Base-by-base conservation (phyloP, 2,797 vertebrate genomes). In the Gadopsis bispinosus region DNA sequence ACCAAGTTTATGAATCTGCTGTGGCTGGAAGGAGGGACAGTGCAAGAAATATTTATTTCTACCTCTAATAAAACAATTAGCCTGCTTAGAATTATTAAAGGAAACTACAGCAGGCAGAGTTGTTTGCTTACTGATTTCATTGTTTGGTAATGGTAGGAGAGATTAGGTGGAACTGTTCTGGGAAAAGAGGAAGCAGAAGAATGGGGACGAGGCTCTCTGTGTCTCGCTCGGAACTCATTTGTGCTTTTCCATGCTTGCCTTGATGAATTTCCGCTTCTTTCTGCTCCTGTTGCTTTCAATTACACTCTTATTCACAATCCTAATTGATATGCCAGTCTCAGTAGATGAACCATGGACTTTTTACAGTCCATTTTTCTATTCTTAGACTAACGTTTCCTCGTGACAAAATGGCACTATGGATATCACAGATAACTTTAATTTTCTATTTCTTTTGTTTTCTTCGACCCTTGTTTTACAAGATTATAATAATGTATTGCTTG, bases 211-310 rank as follows among this genome's bases (percentile, higher is more conserved):
- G 84, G 80, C 87, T 85, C 87, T 75, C 81, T 56, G 76, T 73
- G 86, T 92, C 88, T 92, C 71, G 74, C 90, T 90, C 77, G 64
- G 88, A 93, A 88, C 94, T 95, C 94, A 94, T 95, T 95, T 95
- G 92, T 89, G 90, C 91, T 87, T 92, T 92, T 94, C 93, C 94
- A 95, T 95, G 94, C 93, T 94, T 95, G 95, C 94, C 95, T 94
- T 92, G 93, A 94, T 95, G 93, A 94, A 95, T 95, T 95, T 95
- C 94, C 93, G 88, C 84, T 93, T 90, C 92, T 94, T 94, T 94
- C 93, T 92, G 92, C 93, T 93, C 93, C 93, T 95, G 94, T 94
- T 95, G 92, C 93, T 94, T 95, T 94, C 91, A 94, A 95, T 95
- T 95, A 95, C 90, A 89, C 91, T 94, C 93, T 93, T 95, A 92